phyloP scores from a whole-genome alignment of 2,113 vertebrate species.

The Neoarius graeffei region DNA sequence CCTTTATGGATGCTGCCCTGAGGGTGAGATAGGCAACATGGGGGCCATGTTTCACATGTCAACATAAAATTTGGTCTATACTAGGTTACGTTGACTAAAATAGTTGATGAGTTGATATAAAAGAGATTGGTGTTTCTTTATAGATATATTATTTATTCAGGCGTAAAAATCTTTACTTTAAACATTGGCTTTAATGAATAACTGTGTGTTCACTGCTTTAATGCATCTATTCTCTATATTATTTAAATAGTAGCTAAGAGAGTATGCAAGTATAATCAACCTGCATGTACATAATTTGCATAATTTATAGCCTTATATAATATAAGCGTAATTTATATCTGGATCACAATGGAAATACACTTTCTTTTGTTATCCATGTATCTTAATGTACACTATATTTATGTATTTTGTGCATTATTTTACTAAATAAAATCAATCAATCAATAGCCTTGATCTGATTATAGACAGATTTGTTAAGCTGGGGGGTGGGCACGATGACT shows the following conservation, averaged over 20 bases:
- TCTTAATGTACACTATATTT: too few relatives aligned
- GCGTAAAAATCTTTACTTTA: neutral
- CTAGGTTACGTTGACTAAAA: neutral
- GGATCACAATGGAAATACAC: too few relatives aligned
- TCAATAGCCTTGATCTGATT: neutral
- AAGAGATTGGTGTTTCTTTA: neutral
- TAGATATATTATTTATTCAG: neutral
- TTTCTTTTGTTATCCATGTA: too few relatives aligned
- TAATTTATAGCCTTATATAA: neutral
- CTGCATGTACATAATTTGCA: neutral
- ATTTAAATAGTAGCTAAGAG: neutral
- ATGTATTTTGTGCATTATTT: too few relatives aligned
- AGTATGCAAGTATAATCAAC: neutral
- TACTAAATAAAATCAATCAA: too few relatives aligned
- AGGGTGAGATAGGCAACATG: neutral
- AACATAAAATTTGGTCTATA: neutral
- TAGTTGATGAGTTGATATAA: neutral
- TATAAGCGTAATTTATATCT: too few relatives aligned
- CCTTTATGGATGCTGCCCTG: neutral
- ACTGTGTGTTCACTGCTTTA: neutral
- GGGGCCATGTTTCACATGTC: slow-evolving; percentile 14
- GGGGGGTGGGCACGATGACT: neutral
- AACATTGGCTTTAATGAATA: neutral
- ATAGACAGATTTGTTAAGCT: neutral
- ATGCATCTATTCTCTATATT: neutral